phyloP scores from a whole-genome alignment of 53 echinoderm and acorn worm genomes.

The Patiria pectinifera region DNA sequence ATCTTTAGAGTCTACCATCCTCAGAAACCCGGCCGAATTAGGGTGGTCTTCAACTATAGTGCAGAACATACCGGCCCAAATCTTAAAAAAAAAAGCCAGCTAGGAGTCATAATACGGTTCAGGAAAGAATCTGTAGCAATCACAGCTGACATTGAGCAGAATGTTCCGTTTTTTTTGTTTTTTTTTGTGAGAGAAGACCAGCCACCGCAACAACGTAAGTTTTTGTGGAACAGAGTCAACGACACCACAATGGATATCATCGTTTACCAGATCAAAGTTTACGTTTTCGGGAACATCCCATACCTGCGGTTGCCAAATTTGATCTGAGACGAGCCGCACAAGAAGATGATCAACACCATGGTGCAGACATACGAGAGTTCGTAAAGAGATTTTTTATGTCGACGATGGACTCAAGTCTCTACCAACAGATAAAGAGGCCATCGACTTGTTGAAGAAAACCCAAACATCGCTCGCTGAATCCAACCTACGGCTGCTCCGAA shows the following conservation, averaged over 20 bases:
- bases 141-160: conserved; percentile 27
- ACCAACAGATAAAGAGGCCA: conserved; percentile 3
- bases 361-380: conserved; percentile 36
- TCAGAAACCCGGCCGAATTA: conserved; percentile 34
- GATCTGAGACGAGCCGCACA: conserved; percentile 38
- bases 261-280: conserved; percentile 72
- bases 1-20: conserved; percentile 43
- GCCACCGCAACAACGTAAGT: conserved; percentile 63
- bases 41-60: conserved; percentile 57
- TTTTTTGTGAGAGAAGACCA: conserved; percentile 24
- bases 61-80: conserved; percentile 52
- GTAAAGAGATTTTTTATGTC: conserved; percentile 72
- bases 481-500: conserved; percentile 65
- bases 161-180: conserved; percentile 39
- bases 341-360: conserved; percentile 29
- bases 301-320: conserved; percentile 60
- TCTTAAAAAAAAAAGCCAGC: conserved; percentile 25
- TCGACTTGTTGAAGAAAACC: conserved; percentile 23
- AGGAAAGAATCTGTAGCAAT: conserved; percentile 23
- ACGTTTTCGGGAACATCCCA: conserved; percentile 71
- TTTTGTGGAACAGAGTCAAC: conserved; percentile 40
- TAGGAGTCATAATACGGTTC: conserved; percentile 46
- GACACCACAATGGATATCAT: conserved; percentile 12
- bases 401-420: conserved; percentile 64
- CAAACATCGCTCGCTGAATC: conserved; percentile 32